Evolutionary conservation across 2,888 invertebrate species (phyloP).

Genomic region (Oscheius onirici): DNA sequence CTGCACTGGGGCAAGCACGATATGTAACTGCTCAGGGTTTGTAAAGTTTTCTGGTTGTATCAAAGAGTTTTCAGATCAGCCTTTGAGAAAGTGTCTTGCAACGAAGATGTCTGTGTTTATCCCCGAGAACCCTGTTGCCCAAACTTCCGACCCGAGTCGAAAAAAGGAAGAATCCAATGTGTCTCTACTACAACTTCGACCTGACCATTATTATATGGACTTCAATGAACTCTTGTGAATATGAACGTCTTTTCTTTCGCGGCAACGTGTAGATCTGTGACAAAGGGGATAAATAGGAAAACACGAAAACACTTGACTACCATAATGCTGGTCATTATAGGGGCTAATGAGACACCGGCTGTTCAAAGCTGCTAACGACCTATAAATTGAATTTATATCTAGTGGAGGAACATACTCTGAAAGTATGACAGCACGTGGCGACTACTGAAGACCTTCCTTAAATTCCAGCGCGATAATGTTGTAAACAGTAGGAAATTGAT

Average conservation of each 20-base stretch:
- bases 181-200: neutral
- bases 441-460: too few species aligned
- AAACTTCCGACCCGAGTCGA: conserved; percentile 45
- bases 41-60: neutral
- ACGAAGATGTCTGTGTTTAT: conserved; percentile 57
- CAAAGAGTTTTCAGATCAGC: conserved; percentile 40
- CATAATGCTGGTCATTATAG: conserved; percentile 25
- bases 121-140: conserved; percentile 54
- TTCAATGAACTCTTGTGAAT: conserved; percentile 20
- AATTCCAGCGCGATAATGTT: too few species aligned
- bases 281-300: conserved; percentile 26
- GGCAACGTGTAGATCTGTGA: neutral
- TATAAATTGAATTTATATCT: neutral
- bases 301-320: conserved; percentile 32
- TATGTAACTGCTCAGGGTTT: conserved; percentile 47
- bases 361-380: conserved; percentile 1
- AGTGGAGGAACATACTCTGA: neutral
- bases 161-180: conserved; percentile 49
- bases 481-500: too few species aligned
- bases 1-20: conserved; percentile 38
- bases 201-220: neutral
- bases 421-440: too few species aligned
- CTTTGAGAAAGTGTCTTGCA: conserved; percentile 52
- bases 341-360: conserved; percentile 31
- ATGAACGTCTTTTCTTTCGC: conserved; percentile 8